Evolutionary conservation across 1,140 invertebrate species (phyloP), one percentile per base, ranked within the genome.

Genomic region (Sminthurides bifidus): DNA sequence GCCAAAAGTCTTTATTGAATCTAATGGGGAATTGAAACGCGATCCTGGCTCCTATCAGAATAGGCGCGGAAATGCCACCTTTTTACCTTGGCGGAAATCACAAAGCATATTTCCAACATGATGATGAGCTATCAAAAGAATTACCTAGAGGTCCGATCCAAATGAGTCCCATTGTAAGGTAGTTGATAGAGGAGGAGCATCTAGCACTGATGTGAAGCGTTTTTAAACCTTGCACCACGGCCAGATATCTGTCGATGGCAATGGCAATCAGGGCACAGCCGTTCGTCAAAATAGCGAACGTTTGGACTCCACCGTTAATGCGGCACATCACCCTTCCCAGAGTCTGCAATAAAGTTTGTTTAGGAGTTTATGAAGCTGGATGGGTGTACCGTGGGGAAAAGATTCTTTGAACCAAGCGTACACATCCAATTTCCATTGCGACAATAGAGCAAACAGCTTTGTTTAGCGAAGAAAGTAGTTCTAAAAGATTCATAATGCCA

Each of bases 211-310:
- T 2, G 3, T 23, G 31, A 4, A 54, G 29, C 2, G 19, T 29
- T 8, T 48, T 53, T 10, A 56, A 38, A 3, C 45, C 49, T 14
- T 51, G 19, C 6, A 59, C 40, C 1, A 63, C 54, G 12, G 51
- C 49, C 17, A 63, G 52, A 29, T 63, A 59, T 17, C 61, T 31
- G n/a, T 63, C 61, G 15, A 58, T 19, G 2, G 57, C 53, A 44
- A 63, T 63, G 2, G 45, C 57, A 14, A 63, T 31, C 12, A 63
- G 21, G 21, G 54, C 56, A 35, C 58, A 54, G n/a, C 46, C 57
- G 48, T 54, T 63, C 54, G 52, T 50, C n/a, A 53, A 54, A 1
- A 56, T 48, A 15, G 57, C 52, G 12, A 41, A 14, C 5, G 23
- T 49, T 45, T 59, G 57, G 3, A 63, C 19, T n/a, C 24, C 51